Percentiles rank a stretch among this genome's conserved stretches.
These are phyloP conservation scores for Pollimyrus isidori DNA, from an alignment of 2,113 vertebrate genomes.

Conservation along the genomic window DNA sequence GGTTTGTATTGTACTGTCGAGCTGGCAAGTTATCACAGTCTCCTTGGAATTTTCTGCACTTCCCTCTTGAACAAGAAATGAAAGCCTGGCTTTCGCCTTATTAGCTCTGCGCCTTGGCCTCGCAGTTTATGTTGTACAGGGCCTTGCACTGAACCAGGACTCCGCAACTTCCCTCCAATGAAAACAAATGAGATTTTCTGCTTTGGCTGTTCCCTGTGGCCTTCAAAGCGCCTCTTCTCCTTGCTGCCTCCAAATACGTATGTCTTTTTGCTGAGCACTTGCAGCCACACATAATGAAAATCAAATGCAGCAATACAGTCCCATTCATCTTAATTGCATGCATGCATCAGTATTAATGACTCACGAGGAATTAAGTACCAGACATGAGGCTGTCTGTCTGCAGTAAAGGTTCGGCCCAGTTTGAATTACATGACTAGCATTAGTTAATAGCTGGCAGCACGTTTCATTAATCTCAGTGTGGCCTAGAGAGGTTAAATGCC, in stretches of 20 bases:
- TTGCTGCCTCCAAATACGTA: background rate
- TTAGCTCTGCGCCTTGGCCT: background rate
- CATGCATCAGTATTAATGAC: background rate
- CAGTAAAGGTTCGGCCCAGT: background rate
- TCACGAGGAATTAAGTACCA: background rate
- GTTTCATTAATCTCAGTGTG: background rate
- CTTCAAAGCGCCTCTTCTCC: background rate
- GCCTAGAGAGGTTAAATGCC: background rate
- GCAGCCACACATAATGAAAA: background rate
- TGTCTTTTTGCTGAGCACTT: background rate
- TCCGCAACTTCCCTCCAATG: background rate
- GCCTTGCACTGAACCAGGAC: background rate
- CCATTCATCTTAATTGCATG: background rate
- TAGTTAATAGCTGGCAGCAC: background rate
- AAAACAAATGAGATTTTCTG: slow-evolving; percentile 3
- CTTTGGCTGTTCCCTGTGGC: background rate
- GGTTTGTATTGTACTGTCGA: background rate
- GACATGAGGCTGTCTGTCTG: background rate
- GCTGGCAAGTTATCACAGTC: background rate
- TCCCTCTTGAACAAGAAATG: background rate
- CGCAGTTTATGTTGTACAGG: background rate
- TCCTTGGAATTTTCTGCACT: background rate
- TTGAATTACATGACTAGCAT: background rate
- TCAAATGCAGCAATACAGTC: background rate
- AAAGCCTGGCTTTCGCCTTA: background rate